phyloP scores from a whole-genome alignment of 2,888 invertebrate genomes.

The Andrena dorsata region DNA sequence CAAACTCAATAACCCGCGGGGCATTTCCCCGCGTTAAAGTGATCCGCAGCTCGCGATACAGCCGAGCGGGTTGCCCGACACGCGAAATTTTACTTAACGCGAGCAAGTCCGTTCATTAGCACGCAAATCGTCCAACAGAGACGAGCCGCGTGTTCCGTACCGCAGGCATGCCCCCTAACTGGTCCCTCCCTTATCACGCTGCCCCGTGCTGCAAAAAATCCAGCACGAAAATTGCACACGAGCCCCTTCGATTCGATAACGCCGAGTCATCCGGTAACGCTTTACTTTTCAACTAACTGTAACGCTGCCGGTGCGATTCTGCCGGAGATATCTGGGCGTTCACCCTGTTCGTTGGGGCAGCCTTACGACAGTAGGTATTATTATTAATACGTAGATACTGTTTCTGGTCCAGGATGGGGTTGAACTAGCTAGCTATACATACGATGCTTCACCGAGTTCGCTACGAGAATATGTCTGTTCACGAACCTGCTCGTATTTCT shows the following conservation, averaged over 20 bases:
- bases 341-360: too few species aligned
- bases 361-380: too few species aligned
- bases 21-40: constrained; percentile 51
- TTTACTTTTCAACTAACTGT: not conserved
- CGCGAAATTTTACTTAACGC: constrained; percentile 80
- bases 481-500: constrained; percentile 97
- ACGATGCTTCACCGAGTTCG: not conserved
- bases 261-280: not conserved
- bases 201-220: not conserved
- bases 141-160: constrained; percentile 15
- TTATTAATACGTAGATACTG: too few species aligned
- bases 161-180: constrained; percentile 9
- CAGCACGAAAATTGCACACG: not conserved
- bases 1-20: constrained; percentile 32
- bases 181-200: constrained; percentile 51
- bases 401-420: too few species aligned
- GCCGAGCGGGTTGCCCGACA: constrained; percentile 56
- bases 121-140: constrained; percentile 74
- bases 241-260: constrained; percentile 34
- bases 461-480: not conserved
- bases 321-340: too few species aligned
- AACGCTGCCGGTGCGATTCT: too few species aligned
- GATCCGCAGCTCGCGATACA: constrained; percentile 63
- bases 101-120: constrained; percentile 75
- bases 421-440: too few species aligned